A percentile compares a stretch with the other conserved stretches of the same genome.
phyloP scores from a whole-genome alignment of 2,888 invertebrate species.

The Sphaerophoria rueppellii region DNA sequence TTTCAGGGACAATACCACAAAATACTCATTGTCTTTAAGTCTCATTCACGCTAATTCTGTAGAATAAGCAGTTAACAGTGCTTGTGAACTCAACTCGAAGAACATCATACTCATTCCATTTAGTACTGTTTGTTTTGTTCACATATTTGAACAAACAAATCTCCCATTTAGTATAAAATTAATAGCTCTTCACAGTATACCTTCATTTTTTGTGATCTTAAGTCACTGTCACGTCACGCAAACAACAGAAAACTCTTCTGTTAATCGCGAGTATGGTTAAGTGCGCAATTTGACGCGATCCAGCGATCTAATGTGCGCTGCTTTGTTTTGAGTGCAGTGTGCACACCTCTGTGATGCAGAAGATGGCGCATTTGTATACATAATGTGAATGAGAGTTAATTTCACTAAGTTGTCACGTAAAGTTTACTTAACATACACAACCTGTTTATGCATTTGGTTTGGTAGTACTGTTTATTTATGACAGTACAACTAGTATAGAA shows the following conservation, averaged over 20 bases:
- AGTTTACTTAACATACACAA: conserved; percentile 43
- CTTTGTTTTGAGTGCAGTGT: neutral
- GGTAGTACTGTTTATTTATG: conserved; percentile 19
- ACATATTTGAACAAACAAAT: conserved; percentile 21
- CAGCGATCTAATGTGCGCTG: conserved; percentile 6
- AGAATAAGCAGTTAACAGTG: neutral
- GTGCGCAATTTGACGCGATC: conserved; percentile 25
- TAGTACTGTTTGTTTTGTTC: neutral
- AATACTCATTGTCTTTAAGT: too few relatives aligned
- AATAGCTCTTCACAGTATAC: neutral
- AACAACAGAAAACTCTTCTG: neutral
- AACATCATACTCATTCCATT: neutral
- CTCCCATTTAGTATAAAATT: neutral
- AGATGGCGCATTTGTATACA: conserved; percentile 14
- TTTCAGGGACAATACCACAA: too few relatives aligned
- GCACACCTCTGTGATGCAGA: neutral
- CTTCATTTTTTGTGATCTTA: conserved; percentile 18
- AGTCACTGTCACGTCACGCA: conserved; percentile 20
- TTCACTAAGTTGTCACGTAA: conserved; percentile 70
- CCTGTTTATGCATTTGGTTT: conserved; percentile 34
- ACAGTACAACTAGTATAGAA: conserved; percentile 40
- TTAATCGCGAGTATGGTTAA: conserved; percentile 6
- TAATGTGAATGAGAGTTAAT: conserved; percentile 51
- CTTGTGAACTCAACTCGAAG: neutral
- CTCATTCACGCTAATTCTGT: neutral